Conservation (phyloP, 2,888 invertebrate genomes). For the Sycophila texana region DNA sequence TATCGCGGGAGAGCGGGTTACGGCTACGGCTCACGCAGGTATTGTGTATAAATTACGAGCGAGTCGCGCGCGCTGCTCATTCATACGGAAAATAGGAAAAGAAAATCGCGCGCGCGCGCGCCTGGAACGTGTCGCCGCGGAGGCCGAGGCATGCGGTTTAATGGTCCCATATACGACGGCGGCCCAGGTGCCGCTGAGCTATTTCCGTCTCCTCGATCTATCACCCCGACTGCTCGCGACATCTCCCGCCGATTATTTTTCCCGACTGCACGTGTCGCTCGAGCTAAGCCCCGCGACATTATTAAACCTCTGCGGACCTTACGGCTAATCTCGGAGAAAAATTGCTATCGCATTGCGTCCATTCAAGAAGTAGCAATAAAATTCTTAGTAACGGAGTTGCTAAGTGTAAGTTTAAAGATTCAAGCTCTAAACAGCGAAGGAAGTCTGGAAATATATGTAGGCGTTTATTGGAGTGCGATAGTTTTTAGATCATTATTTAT, state of each 20-base stretch:
- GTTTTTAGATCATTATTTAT: no score
- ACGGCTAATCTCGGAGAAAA: no score
- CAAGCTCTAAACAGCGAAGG: no score
- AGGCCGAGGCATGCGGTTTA: constrained; percentile 16
- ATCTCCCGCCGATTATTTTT: no score
- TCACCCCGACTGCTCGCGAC: not conserved
- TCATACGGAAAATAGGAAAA: constrained; percentile 41
- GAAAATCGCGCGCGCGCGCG: constrained; percentile 15
- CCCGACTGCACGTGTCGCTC: not conserved
- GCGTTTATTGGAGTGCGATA: no score
- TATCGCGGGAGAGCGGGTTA: constrained; percentile 5
- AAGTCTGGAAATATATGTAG: no score
- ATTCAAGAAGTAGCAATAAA: no score
- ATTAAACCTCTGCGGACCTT: no score
- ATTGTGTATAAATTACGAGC: constrained; percentile 30
- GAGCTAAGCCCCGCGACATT: not conserved
- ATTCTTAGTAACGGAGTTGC: not conserved
- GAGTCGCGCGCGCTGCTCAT: constrained; percentile 9
- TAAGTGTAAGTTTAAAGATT: no score
- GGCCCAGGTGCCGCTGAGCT: constrained; percentile 17
- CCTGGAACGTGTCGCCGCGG: constrained; percentile 1
- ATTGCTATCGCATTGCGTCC: no score
- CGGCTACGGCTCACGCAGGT: not conserved
- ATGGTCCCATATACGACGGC: not conserved
- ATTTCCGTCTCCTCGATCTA: constrained; percentile 10